Evolutionary conservation across 2,888 invertebrate species (phyloP), one percentile per base, ranked within the genome.

Genomic region (Zaprionus lineosus): DNA sequence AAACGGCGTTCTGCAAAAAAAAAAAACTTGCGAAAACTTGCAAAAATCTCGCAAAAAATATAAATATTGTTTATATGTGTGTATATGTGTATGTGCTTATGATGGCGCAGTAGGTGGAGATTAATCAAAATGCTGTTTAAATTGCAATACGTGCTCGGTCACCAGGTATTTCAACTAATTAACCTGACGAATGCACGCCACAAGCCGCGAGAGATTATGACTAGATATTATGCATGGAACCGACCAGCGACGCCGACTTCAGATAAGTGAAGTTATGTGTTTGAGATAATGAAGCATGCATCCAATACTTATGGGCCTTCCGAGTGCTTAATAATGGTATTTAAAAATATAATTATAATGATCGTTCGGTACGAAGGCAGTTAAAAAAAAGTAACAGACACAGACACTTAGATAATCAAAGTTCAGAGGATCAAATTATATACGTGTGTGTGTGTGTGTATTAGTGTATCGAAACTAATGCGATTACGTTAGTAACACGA

Each of bases 111-210:
- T 60, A 81, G 76, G 66, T 76, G 77, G 66, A 81, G 74, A 77
- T 73, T 77, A 73, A 81, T 76, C 67, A 77, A 65, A 70, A 70
- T 67, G 71, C 74, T 74, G 64, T 74, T 77, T 67, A 71, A 75
- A 69, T 75, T 76, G 74, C 78, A 71, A 64, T 74, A 81, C 76
- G 77, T 81, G 82, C 74, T 76, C 52, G 77, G 77, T 77, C 66
- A 76, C 46, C 67, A 62, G 67, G 55, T 72, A 79, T 79, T 67
- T 77, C 56, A 33, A 58, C 76, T 70, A 76, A 81, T 77, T 81
- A 77, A 82, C 71, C 69, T 70, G 73, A 72, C 56, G 76, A 64
- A 76, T 76, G 68, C 64, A 72, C 59, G 73, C 61, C 61, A 76
- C 37, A 43, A 52, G 43, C 41, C 50, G 11, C 50, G 47, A 72